A percentile compares a stretch with the other conserved stretches of the same genome.
Conservation (phyloP, 2,888 invertebrate genomes). For the Agonum fuliginosum region DNA sequence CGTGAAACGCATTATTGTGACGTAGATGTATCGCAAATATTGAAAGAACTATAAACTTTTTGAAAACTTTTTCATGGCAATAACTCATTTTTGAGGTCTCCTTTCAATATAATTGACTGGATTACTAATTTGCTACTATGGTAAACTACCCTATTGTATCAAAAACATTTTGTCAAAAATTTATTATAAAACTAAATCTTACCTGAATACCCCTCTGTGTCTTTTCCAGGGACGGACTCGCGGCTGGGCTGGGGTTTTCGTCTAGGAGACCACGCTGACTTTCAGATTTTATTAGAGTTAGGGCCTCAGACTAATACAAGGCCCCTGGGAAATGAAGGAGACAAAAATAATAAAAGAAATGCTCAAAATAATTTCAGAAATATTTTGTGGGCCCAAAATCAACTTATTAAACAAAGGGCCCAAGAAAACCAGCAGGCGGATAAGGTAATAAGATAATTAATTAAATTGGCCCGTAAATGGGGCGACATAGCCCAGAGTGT, state of each 20-base stretch:
- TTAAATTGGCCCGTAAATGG: no score
- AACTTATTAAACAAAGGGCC: constrained; percentile 72
- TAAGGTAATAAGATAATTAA: constrained; percentile 44
- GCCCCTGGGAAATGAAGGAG: constrained; percentile 76
- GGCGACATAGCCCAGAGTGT: no score
- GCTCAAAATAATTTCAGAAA: constrained; percentile 69
- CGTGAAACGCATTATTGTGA: no score
- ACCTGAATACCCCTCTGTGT: background rate
- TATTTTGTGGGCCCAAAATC: constrained; percentile 69
- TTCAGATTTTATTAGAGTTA: constrained; percentile 84
- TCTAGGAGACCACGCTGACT: constrained; percentile 87
- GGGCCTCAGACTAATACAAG: constrained; percentile 87
- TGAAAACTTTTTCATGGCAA: no score
- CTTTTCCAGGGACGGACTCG: constrained; percentile 84
- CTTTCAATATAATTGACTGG: no score
- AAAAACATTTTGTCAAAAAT: background rate
- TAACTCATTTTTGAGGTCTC: no score
- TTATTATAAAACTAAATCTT: background rate
- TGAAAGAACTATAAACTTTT: no score
- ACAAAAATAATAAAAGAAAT: constrained; percentile 72
- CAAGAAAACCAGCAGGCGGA: constrained; percentile 6
- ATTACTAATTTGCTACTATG: no score
- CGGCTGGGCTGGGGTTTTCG: constrained; percentile 87
- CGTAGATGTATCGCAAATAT: no score
- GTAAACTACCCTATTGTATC: no score